phyloP scores from a whole-genome alignment of 2,113 vertebrate species.

The Colossoma macropomum region DNA sequence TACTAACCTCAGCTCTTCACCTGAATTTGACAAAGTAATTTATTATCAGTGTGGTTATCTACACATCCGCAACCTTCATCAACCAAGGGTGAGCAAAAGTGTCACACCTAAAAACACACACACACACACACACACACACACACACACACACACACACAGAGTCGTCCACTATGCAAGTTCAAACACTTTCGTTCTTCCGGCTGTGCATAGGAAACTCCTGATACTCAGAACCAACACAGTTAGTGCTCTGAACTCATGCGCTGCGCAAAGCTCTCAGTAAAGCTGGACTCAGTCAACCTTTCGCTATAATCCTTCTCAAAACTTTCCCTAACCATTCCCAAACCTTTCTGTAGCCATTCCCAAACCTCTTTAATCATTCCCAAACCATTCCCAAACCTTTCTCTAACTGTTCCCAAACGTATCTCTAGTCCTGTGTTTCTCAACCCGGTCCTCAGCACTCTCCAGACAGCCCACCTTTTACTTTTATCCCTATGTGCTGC shows the following conservation, averaged over 20 bases:
- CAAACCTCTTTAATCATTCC: background rate
- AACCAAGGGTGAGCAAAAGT: no score
- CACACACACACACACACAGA: slow-evolving; percentile 12
- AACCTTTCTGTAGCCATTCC: background rate
- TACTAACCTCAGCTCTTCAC: slow-evolving; percentile 13
- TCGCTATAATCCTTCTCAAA: background rate
- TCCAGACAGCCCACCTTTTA: no score
- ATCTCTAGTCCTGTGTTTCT: no score
- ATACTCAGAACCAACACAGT: slow-evolving; percentile 4
- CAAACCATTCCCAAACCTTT: background rate
- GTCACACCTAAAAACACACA: background rate
- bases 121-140: slow-evolving; percentile 21
- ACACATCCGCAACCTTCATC: no score
- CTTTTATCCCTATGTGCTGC: no score
- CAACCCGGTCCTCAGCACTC: no score
- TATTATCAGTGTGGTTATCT: no score
- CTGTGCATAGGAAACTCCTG: slow-evolving; percentile 10
- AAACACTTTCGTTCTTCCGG: slow-evolving; percentile 30
- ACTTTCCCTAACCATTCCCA: background rate
- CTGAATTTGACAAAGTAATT: no score
- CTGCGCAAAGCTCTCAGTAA: slow-evolving; percentile 13
- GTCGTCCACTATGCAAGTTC: slow-evolving; percentile 40
- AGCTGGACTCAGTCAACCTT: no score
- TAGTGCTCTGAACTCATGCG: background rate
- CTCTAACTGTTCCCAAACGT: background rate